Conservation (phyloP, 2,888 invertebrate species). For the Meiosimyza decipiens region DNA sequence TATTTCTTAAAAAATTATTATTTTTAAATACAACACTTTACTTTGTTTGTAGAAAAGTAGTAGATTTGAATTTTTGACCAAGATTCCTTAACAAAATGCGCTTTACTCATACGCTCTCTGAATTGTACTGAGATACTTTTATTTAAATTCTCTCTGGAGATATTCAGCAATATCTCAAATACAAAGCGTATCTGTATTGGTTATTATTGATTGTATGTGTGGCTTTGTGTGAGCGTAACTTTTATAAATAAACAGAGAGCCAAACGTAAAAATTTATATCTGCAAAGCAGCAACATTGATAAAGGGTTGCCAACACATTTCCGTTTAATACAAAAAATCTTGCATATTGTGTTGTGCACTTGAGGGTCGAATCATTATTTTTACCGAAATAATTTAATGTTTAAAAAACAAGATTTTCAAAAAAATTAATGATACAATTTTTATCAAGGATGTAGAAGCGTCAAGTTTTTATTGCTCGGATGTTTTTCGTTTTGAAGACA, state of each 20-base stretch:
- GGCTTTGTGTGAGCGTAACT: not conserved
- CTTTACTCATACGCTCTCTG: not conserved
- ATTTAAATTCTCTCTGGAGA: not conserved
- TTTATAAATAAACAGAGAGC: constrained; percentile 29
- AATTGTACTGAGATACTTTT: not conserved
- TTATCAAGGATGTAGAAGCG: too few species aligned
- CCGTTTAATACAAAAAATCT: too few species aligned
- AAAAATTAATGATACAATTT: too few species aligned
- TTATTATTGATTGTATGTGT: not conserved
- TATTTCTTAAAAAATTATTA: too few species aligned
- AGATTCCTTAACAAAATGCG: constrained; percentile 19
- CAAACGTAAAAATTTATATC: not conserved
- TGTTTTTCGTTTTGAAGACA: too few species aligned
- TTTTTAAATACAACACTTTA: too few species aligned
- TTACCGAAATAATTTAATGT: too few species aligned
- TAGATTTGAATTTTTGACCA: constrained; percentile 16
- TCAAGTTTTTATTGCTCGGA: too few species aligned
- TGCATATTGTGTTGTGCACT: too few species aligned
- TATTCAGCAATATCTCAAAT: constrained; percentile 1
- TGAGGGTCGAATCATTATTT: too few species aligned
- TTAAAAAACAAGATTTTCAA: too few species aligned
- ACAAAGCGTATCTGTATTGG: not conserved
- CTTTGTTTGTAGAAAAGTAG: constrained; percentile 4
- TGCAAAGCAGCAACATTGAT: constrained; percentile 10
- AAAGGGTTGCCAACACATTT: not conserved